phyloP scores from a whole-genome alignment of 2,888 invertebrate species.

The Pyralis farinalis region DNA sequence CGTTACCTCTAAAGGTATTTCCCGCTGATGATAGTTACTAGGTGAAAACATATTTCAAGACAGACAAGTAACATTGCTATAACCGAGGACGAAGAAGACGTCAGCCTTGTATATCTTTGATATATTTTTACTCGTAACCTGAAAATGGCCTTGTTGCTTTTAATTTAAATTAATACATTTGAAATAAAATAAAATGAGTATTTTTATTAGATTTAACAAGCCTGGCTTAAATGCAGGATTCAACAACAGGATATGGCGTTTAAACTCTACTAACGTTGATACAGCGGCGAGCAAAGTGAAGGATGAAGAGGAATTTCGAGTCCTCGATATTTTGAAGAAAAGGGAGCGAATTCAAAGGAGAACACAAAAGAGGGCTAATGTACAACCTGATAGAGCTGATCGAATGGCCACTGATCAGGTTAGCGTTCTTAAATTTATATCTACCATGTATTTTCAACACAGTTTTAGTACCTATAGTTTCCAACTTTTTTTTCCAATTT shows the following conservation, averaged over 20 bases:
- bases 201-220: constrained; percentile 56
- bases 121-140: too few species aligned
- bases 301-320: constrained; percentile 71
- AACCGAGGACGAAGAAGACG: too few species aligned
- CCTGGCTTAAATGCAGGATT: constrained; percentile 37
- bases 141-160: neutral
- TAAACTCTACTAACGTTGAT: constrained; percentile 52
- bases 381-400: constrained; percentile 67
- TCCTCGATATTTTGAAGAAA: constrained; percentile 72
- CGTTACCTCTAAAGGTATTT: too few species aligned
- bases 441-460: too few species aligned
- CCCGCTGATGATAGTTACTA: too few species aligned
- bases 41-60: too few species aligned
- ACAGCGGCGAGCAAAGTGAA: constrained; percentile 40
- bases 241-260: constrained; percentile 60
- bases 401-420: constrained; percentile 70
- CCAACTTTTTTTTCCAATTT: too few species aligned
- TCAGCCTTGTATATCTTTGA: too few species aligned
- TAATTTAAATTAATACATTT: neutral
- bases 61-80: too few species aligned
- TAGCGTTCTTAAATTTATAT: constrained; percentile 9
- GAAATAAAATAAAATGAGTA: constrained; percentile 49
- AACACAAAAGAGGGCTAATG: constrained; percentile 39
- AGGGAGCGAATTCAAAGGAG: constrained; percentile 42
- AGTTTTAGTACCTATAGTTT: too few species aligned